Evolutionary conservation across 1,140 invertebrate species (phyloP), one percentile per base, ranked within the genome.

Genomic region (Drosophila setifemur): DNA sequence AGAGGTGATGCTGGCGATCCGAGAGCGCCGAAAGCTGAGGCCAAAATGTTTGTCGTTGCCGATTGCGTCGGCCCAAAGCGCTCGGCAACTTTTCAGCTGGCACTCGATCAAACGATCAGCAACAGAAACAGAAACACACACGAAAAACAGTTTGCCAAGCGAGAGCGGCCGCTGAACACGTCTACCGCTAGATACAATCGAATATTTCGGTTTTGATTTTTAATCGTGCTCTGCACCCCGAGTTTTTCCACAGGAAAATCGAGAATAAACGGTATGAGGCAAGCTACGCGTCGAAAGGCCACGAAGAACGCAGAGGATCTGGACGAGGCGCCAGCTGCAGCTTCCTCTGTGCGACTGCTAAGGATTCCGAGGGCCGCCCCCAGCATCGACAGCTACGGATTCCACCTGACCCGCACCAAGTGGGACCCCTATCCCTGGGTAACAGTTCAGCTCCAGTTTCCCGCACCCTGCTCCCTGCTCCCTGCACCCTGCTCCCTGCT

Each of bases 381-480:
- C 1, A 33, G 64, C 25, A 68, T 86, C n/a, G 68, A 87, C n/a
- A 57, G 63, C 18, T 93, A 91, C 25, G 94, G 94, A 12, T 94
- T 95, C 89, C 92, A 94, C 76, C 85, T 95, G 35, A 93, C 93
- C 1, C 91, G 93, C 53, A 93, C 92, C 14, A 93, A 94, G 76
- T 95, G 93, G 94, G 94, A 95, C 90, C 94, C 94, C 3, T 95
- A 95, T 91, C 94, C 94, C 23, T 94, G 94, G 94, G 91, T 94
- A 75, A 60, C 23, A 33, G 31, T 12, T 9, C 2, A 6, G 14
- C 19, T n/a, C 19, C n/a, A 40, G 78, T 79, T 37, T 29, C 44
- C 39, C n/a, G 74, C 77, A 25, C 28, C 7, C 28, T 12, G 7
- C 28, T 8, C 9, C 19, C 25, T 33, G 29, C n/a, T 31, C 25